Percentiles rank a stretch among this genome's conserved stretches.
Conservation (phyloP, 1,140 invertebrate species). For the Euwallacea fornicatus region DNA sequence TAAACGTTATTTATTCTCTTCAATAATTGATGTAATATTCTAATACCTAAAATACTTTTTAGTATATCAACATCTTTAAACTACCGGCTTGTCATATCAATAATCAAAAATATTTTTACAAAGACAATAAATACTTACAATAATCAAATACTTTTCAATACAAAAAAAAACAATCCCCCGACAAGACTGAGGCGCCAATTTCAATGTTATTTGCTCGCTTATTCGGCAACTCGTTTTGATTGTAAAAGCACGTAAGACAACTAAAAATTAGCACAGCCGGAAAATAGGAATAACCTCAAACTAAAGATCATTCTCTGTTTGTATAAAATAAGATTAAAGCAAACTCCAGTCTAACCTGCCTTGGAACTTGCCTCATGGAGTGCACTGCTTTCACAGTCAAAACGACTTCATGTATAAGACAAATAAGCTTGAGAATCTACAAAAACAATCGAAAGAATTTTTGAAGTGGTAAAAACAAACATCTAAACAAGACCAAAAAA, state of each 20-base stretch:
- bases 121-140: slow-evolving; percentile 19
- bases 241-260: slow-evolving; percentile 4
- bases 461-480: no score
- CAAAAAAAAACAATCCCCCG: slow-evolving; percentile 2
- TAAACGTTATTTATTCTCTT: slow-evolving; percentile 35
- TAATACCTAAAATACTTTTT: slow-evolving; percentile 39
- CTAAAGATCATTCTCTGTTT: slow-evolving; percentile 13
- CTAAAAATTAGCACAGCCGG: slow-evolving; percentile 38
- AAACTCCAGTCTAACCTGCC: no score
- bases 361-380: no score
- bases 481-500: no score
- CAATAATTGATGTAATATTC: slow-evolving; percentile 29
- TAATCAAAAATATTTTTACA: slow-evolving; percentile 15
- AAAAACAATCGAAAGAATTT: no score
- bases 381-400: no score
- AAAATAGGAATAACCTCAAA: slow-evolving; percentile 8
- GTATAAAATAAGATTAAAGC: no score
- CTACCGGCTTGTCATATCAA: slow-evolving; percentile 24
- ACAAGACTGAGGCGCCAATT: not conserved
- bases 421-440: no score
- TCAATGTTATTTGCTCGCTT: no score
- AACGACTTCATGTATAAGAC: no score
- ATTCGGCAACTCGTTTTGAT: not conserved
- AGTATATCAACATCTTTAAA: slow-evolving; percentile 24
- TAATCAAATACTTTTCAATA: not conserved